Base-by-base conservation (phyloP, 1,140 invertebrate genomes). In the Fopius arisanus region DNA sequence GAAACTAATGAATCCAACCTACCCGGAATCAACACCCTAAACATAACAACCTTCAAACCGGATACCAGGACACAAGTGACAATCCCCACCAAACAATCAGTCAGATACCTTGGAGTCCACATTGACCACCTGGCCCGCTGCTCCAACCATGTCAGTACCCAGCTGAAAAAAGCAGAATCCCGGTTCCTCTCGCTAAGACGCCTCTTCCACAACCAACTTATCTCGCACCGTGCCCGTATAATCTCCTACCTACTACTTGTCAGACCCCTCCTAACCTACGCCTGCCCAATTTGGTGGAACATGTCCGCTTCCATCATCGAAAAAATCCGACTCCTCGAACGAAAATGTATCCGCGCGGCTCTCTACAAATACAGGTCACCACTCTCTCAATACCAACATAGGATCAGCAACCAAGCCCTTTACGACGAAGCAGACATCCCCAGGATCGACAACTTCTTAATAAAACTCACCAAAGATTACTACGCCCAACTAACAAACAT, bases 221-320 rank as follows among this genome's bases (percentile, higher is more conserved):
- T 79, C 0, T 40, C 19, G 12, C 48, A 14, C 0, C 75, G 28
- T 65, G 66, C 75, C 2, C 76, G 74, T 70, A 33, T 77, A 6
- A 77, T 78, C 0, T 75, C 71, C 9, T 78, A 80, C 40, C 31
- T 69, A 1, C 68, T 74, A 3, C 40, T 78, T 10, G 74, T 80
- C 0, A 41, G 77, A 62, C 77, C 77, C 0, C 66, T 79, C 3
- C 14, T 78, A 0, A 78, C 71, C 0, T 76, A 76, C 19, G 74
- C 74, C 31, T 40, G 65, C 0, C 66, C 74, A 6, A 33, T 75
- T 1, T 65, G 33, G 43, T 76, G 75, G 75, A 76, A 76, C 28
- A 43, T 37, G 1, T 23, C 31, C 2, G 41, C 62, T n/a, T 40
- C 65, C 1, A 9, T 6, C 5, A 23, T 65, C 9, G 70, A 72